A percentile compares a stretch with the other conserved stretches of the same genome.
Conservation (phyloP, 2,797 vertebrate genomes). For the Naso thynnoides region DNA sequence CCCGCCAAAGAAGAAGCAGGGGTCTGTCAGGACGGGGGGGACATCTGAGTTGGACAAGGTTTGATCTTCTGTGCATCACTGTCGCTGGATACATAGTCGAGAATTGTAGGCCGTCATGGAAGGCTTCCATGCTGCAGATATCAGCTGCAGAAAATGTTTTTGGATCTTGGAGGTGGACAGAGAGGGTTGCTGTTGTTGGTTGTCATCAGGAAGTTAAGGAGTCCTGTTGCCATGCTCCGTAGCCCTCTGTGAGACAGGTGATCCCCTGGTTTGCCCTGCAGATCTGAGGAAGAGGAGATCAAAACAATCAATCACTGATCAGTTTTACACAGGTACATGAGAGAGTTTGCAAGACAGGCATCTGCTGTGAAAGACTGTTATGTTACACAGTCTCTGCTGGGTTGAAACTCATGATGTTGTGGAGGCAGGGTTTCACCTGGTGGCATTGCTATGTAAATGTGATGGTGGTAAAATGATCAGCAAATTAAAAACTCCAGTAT, state of each 20-base stretch:
- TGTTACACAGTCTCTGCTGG: too few species aligned
- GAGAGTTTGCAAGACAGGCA: neutral
- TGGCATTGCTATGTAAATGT: neutral
- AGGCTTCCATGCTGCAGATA: slow-evolving; percentile 85
- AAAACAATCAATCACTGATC: slow-evolving; percentile 37
- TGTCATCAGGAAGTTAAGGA: slow-evolving; percentile 90
- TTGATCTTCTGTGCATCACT: slow-evolving; percentile 92
- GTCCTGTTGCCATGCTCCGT: slow-evolving; percentile 90
- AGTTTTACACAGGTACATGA: neutral
- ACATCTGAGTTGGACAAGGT: slow-evolving; percentile 81
- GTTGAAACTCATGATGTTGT: neutral
- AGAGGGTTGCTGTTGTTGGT: slow-evolving; percentile 57
- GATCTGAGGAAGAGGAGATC: slow-evolving; percentile 83
- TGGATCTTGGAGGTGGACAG: slow-evolving; percentile 56
- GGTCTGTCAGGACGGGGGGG: slow-evolving; percentile 39
- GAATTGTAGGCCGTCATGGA: slow-evolving; percentile 89
- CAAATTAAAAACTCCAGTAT: neutral
- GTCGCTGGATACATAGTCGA: slow-evolving; percentile 90
- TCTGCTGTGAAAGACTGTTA: too few species aligned
- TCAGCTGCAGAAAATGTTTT: slow-evolving; percentile 80
- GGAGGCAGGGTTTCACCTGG: neutral
- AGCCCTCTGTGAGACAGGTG: slow-evolving; percentile 92
- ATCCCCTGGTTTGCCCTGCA: slow-evolving; percentile 93
- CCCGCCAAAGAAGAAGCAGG: slow-evolving; percentile 63
- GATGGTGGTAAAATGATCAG: neutral